Base-by-base conservation (phyloP, 2,797 vertebrate species). In the Danio aesculapii region DNA sequence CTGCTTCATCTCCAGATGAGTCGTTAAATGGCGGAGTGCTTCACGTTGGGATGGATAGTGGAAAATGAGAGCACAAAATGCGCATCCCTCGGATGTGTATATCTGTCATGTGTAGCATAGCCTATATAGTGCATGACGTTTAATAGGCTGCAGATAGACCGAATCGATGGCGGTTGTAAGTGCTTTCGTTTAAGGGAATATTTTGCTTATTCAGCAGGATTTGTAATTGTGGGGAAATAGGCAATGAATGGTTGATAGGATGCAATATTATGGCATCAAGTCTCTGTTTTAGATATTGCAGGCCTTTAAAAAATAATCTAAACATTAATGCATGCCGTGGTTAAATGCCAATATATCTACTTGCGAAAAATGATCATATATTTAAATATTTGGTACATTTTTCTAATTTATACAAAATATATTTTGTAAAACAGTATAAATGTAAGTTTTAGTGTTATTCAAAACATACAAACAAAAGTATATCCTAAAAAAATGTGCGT, bases 21-120 rank as follows among this genome's bases (percentile, higher is more conserved):
- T 69, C 49, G 70, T 79, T 86, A 79, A 81, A 86, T 84, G 85
- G 83, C 83, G 83, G 83, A 84, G 43, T 43, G 59, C 53, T 82
- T 77, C 81, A 13, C 44, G 74, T 64, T 49, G 13, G 30, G 57
- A 4, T 58, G 59, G 43, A 73, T 41, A 68, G 52, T 66, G 72
- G 75, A 49, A 17, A 61, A 72, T 62, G 46, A 16, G 44, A 59
- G 57, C 67, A 64, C 6, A 46, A 64, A 84, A 77, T 73, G 55
- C 79, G 76, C 82, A 81, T 71, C 78, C 12, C 19, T 73, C 17
- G 58, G 57, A 61, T 61, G 47, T 49, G n/a, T 41, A 64, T 13
- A 5, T 52, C 39, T 39, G 30, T 6, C 61, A 7, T 53, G 55
- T 62, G 47, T 63, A 16, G 59, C 30, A 30, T 30, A 30, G 30